Evolutionary conservation across 2,797 vertebrate genomes (phyloP).

Genomic region (Coregonus ussuriensis): DNA sequence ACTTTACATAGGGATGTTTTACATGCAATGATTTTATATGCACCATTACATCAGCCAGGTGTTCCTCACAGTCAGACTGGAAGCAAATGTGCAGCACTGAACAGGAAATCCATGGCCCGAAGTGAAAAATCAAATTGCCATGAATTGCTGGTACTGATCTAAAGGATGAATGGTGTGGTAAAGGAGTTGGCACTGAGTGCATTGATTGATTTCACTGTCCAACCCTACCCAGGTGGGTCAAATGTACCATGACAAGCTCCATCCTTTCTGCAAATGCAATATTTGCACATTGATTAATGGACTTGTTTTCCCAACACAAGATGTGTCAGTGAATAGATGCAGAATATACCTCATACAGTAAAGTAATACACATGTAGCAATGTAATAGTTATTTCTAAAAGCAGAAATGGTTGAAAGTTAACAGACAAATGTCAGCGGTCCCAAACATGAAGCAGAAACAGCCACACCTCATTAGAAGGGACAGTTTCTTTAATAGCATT

Average conservation of each 20-base stretch:
- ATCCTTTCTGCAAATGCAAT: constrained; percentile 22
- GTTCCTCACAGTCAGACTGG: neutral
- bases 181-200: neutral
- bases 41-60: neutral
- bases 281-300: constrained; percentile 15
- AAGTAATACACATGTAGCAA: neutral
- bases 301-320: neutral
- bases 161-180: constrained; percentile 5
- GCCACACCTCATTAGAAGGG: constrained; percentile 65
- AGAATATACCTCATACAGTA: neutral
- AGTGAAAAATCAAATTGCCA: neutral
- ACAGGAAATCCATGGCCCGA: neutral
- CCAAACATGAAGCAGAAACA: constrained; percentile 26
- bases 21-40: constrained; percentile 6
- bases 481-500: constrained; percentile 87
- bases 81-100: constrained; percentile 3
- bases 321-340: neutral
- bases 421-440: neutral
- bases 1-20: constrained; percentile 16
- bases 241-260: constrained; percentile 12
- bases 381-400: neutral
- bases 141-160: neutral
- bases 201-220: constrained; percentile 5
- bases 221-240: constrained; percentile 10
- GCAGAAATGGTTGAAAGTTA: neutral